Evolutionary conservation across 1,140 invertebrate species (phyloP), one percentile per base, ranked within the genome.

Genomic region (Panonychus citri): DNA sequence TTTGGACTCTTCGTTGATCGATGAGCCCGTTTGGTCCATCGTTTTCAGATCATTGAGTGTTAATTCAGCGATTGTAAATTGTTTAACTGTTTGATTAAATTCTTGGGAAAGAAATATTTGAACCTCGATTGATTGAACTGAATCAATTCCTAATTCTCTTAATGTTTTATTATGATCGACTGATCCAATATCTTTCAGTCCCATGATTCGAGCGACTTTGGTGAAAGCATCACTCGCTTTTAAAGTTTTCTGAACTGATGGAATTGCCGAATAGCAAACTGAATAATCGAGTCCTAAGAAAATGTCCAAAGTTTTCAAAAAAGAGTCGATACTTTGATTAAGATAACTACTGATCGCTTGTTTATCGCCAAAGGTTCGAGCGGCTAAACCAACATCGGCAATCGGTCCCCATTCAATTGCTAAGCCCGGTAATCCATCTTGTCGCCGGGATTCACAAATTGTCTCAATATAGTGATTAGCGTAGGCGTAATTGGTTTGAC

Each of bases 381-480:
- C 65, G 53, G 95, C 77, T 53, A 95, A 71, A 57, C 91, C 91
- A 24, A 95, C 91, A 69, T 97, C 90, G 59, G 87, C 90, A 63
- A 97, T 85, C 42, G 88, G 88, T 61, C 91, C 91, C 89, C 90
- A 96, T 69, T 96, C 89, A 60, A 97, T 86, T 26, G 89, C 86
- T 19, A 90, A 64, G 56, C 70, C 75, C 64, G 82, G 82, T 37
- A 89, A 65, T 13, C 74, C 85, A 64, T 78, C 78, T 30, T 61
- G 53, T 42, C 64, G 62, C 58, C 75, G 66, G 39, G 66, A 61
- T 62, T 77, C 75, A 37, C 74, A 73, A 13, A 75, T 81, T 54
- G 89, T 77, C 70, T 96, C 91, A 88, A 95, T 95, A 4, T 81
- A 81, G 0, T 88, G 91, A 70, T 97, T 97, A 24, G 90, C 88